phyloP scores from a whole-genome alignment of 2,113 vertebrate genomes.

The Lagopus muta region DNA sequence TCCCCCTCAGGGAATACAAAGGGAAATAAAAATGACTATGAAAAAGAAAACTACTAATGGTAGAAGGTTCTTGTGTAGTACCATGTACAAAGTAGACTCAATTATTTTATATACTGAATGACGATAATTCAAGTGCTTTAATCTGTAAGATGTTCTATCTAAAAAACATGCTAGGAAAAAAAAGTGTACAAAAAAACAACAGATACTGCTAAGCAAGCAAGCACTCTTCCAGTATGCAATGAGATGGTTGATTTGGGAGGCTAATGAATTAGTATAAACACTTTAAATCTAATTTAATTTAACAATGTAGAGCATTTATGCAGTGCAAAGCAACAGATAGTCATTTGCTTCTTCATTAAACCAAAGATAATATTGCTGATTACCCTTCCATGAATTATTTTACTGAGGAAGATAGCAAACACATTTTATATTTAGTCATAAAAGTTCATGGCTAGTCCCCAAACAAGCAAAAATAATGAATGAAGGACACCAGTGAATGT shows the following conservation, averaged over 20 bases:
- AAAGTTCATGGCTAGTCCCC: constrained; percentile 44
- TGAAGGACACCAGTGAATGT: constrained; percentile 14
- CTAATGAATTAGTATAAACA: constrained; percentile 69
- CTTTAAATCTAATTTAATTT: constrained; percentile 67
- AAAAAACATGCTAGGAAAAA: constrained; percentile 40
- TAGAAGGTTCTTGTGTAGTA: neutral
- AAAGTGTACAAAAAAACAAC: neutral
- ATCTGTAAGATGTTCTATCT: neutral
- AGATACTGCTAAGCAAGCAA: constrained; percentile 26
- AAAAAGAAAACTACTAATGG: neutral
- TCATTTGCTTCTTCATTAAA: constrained; percentile 68
- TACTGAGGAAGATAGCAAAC: constrained; percentile 41
- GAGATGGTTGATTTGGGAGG: constrained; percentile 58
- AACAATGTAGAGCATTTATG: constrained; percentile 66
- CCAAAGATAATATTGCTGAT: constrained; percentile 62
- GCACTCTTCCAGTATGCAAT: neutral
- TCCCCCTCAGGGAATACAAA: neutral
- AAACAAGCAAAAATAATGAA: constrained; percentile 24
- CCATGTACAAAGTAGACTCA: neutral
- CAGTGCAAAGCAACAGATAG: constrained; percentile 41
- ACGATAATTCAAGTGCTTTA: neutral
- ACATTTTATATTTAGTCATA: constrained; percentile 56
- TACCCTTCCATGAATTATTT: constrained; percentile 64
- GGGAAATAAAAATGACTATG: neutral
- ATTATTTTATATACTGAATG: neutral